Percentiles rank a stretch among this genome's conserved stretches.
phyloP scores from a whole-genome alignment of 2,888 invertebrate species.

The Phyllotreta striolata region DNA sequence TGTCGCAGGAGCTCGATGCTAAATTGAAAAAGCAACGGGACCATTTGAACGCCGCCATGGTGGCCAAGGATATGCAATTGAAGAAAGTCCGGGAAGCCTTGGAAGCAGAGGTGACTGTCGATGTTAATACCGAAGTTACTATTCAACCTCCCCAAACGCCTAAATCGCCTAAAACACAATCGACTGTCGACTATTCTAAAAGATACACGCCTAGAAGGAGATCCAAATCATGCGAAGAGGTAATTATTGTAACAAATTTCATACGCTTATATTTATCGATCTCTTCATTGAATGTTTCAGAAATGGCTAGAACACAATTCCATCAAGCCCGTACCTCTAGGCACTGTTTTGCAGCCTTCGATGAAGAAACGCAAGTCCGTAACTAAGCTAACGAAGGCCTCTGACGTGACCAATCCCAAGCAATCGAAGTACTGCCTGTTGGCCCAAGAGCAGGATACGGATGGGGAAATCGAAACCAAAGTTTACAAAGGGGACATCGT shows the following conservation, averaged over 20 bases:
- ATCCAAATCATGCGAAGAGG: slow-evolving; percentile 36
- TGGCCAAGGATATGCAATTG: slow-evolving; percentile 68
- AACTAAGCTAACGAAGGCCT: slow-evolving; percentile 80
- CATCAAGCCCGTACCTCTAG: slow-evolving; percentile 78
- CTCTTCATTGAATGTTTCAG: no score
- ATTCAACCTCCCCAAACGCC: slow-evolving; percentile 26
- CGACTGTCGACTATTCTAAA: slow-evolving; percentile 11
- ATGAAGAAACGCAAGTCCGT: slow-evolving; percentile 85
- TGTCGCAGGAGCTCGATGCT: slow-evolving; percentile 73
- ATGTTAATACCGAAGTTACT: slow-evolving; percentile 29
- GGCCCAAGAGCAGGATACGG: slow-evolving; percentile 90
- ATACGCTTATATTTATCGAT: no score
- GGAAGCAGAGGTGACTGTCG: slow-evolving; percentile 33
- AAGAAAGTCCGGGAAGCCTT: slow-evolving; percentile 56
- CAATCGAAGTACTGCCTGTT: slow-evolving; percentile 88
- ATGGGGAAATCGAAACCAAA: slow-evolving; percentile 93
- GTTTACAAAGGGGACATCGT: slow-evolving; percentile 93
- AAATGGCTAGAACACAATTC: slow-evolving; percentile 92
- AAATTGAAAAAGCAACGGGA: slow-evolving; percentile 68
- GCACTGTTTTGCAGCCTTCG: slow-evolving; percentile 87
- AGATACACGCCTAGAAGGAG: slow-evolving; percentile 32
- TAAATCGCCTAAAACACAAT: slow-evolving; percentile 16
- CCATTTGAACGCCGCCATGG: slow-evolving; percentile 64
- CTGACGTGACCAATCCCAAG: slow-evolving; percentile 74
- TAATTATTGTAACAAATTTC: slow-evolving; percentile 19